These are phyloP conservation scores for Leptoclinus maculatus DNA, from an alignment of 2,797 vertebrate genomes.

Conservation along the genomic window DNA sequence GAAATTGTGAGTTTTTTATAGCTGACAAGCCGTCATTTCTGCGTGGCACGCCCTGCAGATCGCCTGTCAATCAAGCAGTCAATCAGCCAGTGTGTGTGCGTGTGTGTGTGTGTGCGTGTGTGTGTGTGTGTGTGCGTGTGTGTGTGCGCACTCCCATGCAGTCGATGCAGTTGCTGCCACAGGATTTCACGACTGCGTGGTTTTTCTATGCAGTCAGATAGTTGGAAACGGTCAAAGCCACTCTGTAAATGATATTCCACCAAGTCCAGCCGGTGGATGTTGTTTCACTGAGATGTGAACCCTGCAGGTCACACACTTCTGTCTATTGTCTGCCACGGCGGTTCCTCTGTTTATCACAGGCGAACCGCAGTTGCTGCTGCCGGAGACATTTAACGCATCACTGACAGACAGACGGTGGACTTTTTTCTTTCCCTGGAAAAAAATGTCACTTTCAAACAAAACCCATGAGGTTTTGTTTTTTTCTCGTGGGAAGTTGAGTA, in stretches of 20 bases:
- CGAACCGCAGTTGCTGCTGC: constrained; percentile 51
- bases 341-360: constrained; percentile 49
- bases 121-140: not conserved
- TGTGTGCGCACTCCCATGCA: not conserved
- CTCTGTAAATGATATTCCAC: constrained; percentile 46
- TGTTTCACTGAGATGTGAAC: constrained; percentile 39
- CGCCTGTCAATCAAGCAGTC: constrained; percentile 59
- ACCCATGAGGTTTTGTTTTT: constrained; percentile 9
- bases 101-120: not conserved
- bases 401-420: constrained; percentile 26
- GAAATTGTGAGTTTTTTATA: constrained; percentile 29
- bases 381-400: constrained; percentile 56
- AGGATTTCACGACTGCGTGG: not conserved
- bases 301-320: constrained; percentile 40
- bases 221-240: constrained; percentile 6
- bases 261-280: constrained; percentile 16
- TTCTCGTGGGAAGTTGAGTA: constrained; percentile 25
- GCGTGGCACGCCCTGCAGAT: constrained; percentile 22
- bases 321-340: constrained; percentile 39
- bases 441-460: constrained; percentile 39
- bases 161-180: constrained; percentile 6
- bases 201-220: constrained; percentile 18
- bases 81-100: constrained; percentile 3
- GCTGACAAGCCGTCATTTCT: constrained; percentile 26
- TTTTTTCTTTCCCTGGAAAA: constrained; percentile 37